Percentiles rank a stretch among this genome's conserved stretches.
Conservation (phyloP, 2,888 invertebrate species). For the Eristalis intricaria region DNA sequence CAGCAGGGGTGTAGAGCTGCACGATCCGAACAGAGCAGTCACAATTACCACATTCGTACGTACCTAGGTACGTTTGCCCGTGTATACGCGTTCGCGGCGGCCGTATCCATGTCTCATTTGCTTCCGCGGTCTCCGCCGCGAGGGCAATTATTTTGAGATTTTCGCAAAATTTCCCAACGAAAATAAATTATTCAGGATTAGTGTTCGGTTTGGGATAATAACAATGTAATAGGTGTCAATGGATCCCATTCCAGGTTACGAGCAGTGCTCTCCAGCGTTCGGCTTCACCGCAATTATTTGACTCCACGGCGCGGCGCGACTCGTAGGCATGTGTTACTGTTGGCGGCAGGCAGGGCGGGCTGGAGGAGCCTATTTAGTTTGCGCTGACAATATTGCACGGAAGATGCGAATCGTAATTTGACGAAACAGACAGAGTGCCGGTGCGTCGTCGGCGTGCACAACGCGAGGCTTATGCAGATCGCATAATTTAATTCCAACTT, state of each 20-base stretch:
- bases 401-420: conserved; percentile 38
- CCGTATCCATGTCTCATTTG: conserved; percentile 53
- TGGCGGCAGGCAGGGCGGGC: neutral
- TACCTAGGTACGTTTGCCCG: neutral
- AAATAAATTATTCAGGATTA: conserved; percentile 69
- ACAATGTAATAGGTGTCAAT: conserved; percentile 62
- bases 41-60: neutral
- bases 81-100: neutral
- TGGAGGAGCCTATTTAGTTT: conserved; percentile 32
- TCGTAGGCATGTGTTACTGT: conserved; percentile 8
- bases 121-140: conserved; percentile 31
- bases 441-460: neutral
- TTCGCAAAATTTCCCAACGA: conserved; percentile 45
- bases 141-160: conserved; percentile 60
- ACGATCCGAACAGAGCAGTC: neutral
- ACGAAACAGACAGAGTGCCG: conserved; percentile 26
- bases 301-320: conserved; percentile 4
- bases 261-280: conserved; percentile 20
- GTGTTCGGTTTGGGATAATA: conserved; percentile 63
- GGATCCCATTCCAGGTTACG: conserved; percentile 21
- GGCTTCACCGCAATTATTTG: conserved; percentile 52
- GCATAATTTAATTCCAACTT: conserved; percentile 51
- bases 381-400: conserved; percentile 42
- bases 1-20: neutral
- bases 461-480: conserved; percentile 45